Conservation (phyloP, 2,113 vertebrate species). For the Mugil cephalus region DNA sequence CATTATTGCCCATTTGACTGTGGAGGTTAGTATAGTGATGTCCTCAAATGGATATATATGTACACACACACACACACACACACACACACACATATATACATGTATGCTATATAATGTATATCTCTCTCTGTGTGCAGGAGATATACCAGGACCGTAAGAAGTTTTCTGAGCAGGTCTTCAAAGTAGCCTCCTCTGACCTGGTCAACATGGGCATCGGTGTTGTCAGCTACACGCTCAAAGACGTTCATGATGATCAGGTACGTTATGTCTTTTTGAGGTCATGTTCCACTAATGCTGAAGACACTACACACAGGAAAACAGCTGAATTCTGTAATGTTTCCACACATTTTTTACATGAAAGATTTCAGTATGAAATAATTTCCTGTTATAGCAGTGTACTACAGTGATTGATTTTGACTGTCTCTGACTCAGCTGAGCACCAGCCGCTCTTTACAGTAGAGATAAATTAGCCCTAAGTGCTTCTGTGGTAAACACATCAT, state of each 20-base stretch:
- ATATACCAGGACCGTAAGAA: slow-evolving; percentile 97
- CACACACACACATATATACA: too few relatives aligned
- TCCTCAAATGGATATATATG: neutral
- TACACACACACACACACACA: too few relatives aligned
- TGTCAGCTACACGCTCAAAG: slow-evolving; percentile 96
- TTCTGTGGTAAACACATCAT: slow-evolving; percentile 22
- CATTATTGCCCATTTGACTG: slow-evolving; percentile 97
- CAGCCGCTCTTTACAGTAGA: slow-evolving; percentile 10
- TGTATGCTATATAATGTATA: neutral
- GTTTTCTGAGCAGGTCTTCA: slow-evolving; percentile 96
- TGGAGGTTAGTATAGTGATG: slow-evolving; percentile 85
- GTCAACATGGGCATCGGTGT: slow-evolving; percentile 97
- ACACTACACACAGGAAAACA: neutral
- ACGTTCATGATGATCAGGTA: slow-evolving; percentile 96
- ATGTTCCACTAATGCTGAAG: neutral
- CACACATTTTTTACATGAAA: slow-evolving; percentile 4
- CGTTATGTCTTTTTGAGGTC: neutral
- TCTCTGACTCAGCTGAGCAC: slow-evolving; percentile 9
- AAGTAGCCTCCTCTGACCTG: slow-evolving; percentile 95
- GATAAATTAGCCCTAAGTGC: slow-evolving; percentile 55
- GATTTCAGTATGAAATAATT: slow-evolving; percentile 34
- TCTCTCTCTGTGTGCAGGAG: slow-evolving; percentile 81
- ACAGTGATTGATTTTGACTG: slow-evolving; percentile 49
- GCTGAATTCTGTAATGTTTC: neutral
- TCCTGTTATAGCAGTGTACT: slow-evolving; percentile 37